phyloP scores from a whole-genome alignment of 2,113 vertebrate genomes.

The Columba livia region DNA sequence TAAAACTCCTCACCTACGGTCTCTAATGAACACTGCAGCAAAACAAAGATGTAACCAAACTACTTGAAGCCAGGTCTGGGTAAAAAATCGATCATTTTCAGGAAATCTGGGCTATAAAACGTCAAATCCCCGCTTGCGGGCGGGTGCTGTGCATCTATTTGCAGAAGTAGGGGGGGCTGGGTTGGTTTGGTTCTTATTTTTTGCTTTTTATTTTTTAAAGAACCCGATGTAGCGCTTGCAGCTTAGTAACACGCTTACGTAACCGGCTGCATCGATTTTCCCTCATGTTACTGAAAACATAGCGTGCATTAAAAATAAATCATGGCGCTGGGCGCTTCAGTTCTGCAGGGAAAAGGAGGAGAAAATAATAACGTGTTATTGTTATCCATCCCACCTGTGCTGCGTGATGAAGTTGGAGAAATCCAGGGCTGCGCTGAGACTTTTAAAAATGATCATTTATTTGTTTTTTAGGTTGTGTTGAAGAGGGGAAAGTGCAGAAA shows the following conservation, averaged over 20 bases:
- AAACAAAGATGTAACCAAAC: background rate
- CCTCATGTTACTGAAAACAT: background rate
- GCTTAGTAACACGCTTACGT: background rate
- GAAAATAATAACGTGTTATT: background rate
- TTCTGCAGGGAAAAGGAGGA: background rate
- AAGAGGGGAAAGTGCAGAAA: background rate
- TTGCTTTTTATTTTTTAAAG: background rate
- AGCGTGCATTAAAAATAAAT: background rate
- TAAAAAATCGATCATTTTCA: background rate
- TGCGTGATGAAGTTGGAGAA: background rate
- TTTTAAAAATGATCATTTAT: too few relatives aligned
- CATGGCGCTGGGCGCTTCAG: background rate
- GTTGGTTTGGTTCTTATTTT: background rate
- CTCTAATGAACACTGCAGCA: background rate
- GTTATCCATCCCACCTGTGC: background rate
- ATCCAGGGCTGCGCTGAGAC: background rate
- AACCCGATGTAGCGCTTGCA: background rate
- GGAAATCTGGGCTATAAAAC: background rate
- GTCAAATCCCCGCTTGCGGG: background rate
- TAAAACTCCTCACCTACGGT: background rate
- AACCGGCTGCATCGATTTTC: background rate
- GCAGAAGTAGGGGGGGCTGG: background rate
- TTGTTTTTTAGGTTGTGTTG: background rate
- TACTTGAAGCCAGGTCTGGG: background rate
- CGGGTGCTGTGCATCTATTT: background rate